These are phyloP conservation scores for Chrysolina haemoptera DNA, from an alignment of 2,888 invertebrate genomes.

Conservation along the genomic window DNA sequence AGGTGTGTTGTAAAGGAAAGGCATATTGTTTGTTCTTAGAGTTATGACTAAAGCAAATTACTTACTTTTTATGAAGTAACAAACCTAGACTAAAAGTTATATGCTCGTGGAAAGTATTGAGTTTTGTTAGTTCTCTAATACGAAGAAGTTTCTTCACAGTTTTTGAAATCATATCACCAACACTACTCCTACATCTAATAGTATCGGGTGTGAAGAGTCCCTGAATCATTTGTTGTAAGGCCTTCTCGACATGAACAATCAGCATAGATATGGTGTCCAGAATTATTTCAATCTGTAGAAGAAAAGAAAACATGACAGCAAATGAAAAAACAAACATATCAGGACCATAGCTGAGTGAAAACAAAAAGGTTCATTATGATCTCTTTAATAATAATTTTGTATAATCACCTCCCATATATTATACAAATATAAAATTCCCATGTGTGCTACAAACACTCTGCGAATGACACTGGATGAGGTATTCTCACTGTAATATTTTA, in stretches of 20 bases:
- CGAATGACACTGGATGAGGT: too few relatives aligned
- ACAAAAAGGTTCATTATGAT: too few relatives aligned
- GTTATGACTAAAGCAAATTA: constrained; percentile 25
- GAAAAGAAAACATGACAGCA: constrained; percentile 46
- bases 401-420: too few relatives aligned
- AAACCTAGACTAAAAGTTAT: constrained; percentile 72
- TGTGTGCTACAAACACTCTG: too few relatives aligned
- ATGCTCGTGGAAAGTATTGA: constrained; percentile 73
- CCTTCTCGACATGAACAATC: constrained; percentile 74
- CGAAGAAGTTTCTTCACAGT: constrained; percentile 69
- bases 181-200: constrained; percentile 55
- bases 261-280: constrained; percentile 75
- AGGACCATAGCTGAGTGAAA: too few relatives aligned
- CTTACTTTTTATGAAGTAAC: constrained; percentile 74
- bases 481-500: too few relatives aligned
- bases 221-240: constrained; percentile 75
- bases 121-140: constrained; percentile 73
- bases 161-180: constrained; percentile 62
- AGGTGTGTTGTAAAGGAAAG: not conserved
- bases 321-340: not conserved
- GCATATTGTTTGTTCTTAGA: not conserved
- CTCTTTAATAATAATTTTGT: too few relatives aligned
- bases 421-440: too few relatives aligned
- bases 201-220: constrained; percentile 62
- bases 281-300: constrained; percentile 74